Base-by-base conservation (phyloP, 2,888 invertebrate species). In the Ophion ventricosus region DNA sequence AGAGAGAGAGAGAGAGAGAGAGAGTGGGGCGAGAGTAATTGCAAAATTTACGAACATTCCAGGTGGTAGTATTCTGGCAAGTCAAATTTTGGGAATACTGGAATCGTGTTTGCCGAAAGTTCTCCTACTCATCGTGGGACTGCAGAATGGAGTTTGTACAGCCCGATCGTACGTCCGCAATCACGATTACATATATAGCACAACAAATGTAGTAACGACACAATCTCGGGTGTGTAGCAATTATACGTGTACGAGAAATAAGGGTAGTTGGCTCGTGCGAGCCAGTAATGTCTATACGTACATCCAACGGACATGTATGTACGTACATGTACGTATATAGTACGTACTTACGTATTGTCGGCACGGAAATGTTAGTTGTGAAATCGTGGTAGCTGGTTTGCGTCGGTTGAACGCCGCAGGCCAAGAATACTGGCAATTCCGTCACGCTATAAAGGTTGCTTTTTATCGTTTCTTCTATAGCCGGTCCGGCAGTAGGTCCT, bases 401-500 rank as follows among this genome's bases (percentile, higher is more conserved):
- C 66, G 77, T 83, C 86, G 88, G 88, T 88, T 88, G 88, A 87
- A 85, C 85, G 85, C 82, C 49, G 69, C 40, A 69, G 10, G 25
- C 67, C 67, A 67, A 66, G 89, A 88, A 91, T 90, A 89, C 88
- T 87, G 89, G 91, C 91, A 91, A 91, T 91, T 91, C 89, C 91
- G 90, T 89, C 91, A 90, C 89, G 89, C 90, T 89, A 90, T 91
- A 91, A 91, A 91, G 90, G 90, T 91, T 91, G 88, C 90, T 91
- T 91, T 91, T 91, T 91, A 91, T 91, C 88, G 91, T 87, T 82
- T 81, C 80, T 84, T 74, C 86, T 82, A 87, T 85, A 86, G 87
- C 88, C 85, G n/a, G n/a, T n/a, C n/a, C n/a, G n/a, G n/a, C n/a
- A n/a, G n/a, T n/a, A n/a, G n/a, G n/a, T n/a, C 81, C 83, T 77